A percentile compares a stretch with the other conserved stretches of the same genome.
Conservation (phyloP, 2,888 invertebrate genomes). For the Microdon myrmicae region DNA sequence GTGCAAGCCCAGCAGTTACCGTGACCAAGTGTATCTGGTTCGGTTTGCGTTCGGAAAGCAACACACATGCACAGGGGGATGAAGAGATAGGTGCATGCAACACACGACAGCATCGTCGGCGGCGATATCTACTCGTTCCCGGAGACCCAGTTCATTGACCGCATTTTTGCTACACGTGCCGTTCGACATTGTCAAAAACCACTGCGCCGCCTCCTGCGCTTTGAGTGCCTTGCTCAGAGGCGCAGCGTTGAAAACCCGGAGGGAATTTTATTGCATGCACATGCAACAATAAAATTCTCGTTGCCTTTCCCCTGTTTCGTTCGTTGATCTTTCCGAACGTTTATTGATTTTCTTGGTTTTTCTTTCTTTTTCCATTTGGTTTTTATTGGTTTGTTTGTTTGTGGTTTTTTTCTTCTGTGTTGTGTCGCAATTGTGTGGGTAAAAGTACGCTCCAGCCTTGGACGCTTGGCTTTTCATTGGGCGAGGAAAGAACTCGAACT, state of each 20-base stretch:
- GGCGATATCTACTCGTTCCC: conserved; percentile 13
- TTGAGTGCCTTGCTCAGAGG: conserved; percentile 18
- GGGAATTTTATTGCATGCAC: conserved; percentile 50
- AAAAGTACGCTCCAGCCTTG: conserved; percentile 6
- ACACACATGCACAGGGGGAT: conserved; percentile 11
- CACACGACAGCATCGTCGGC: conserved; percentile 8
- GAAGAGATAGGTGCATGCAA: conserved; percentile 27
- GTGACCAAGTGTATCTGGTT: conserved; percentile 12
- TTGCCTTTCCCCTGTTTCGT: conserved; percentile 41
- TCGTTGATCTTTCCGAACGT: conserved; percentile 42
- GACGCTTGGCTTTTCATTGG: conserved; percentile 5
- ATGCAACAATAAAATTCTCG: conserved; percentile 51
- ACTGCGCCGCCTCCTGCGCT: conserved; percentile 32
- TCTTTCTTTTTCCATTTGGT: conserved; percentile 2
- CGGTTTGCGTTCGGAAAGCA: conserved; percentile 16
- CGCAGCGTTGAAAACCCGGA: conserved; percentile 32
- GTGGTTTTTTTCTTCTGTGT: conserved; percentile 9
- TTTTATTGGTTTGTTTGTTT: conserved; percentile 1
- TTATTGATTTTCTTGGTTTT: conserved; percentile 10
- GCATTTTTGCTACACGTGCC: conserved; percentile 45
- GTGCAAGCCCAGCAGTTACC: conserved; percentile 1
- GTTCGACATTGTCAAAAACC: conserved; percentile 42
- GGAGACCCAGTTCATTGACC: conserved; percentile 44
- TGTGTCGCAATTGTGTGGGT: conserved; percentile 11
- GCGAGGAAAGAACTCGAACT: conserved; percentile 1